Evolutionary conservation across 53 echinoderm and acorn worm genomes (phyloP).

Genomic region (Apostichopus leukothele): DNA sequence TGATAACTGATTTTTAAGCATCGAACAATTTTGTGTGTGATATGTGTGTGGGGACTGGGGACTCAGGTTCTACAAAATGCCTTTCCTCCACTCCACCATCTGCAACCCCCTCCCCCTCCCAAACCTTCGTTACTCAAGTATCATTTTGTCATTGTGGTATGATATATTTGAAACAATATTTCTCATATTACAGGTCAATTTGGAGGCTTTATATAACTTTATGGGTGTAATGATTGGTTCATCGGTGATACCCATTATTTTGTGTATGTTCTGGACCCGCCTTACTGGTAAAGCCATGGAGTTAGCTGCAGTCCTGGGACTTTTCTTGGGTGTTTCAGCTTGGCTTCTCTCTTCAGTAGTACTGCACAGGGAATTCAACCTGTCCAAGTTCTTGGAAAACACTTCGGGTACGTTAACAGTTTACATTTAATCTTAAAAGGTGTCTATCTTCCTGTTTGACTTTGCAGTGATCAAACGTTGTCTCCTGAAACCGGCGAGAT

Average conservation of each 20-base stretch:
- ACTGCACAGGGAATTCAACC: conserved; percentile 57
- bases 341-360: conserved; percentile 71
- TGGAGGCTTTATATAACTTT: conserved; percentile 81
- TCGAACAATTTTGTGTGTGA: no score
- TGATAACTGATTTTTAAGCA: no score
- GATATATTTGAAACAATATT: not conserved
- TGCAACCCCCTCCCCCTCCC: not conserved
- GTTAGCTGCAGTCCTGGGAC: conserved; percentile 72
- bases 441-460: no score
- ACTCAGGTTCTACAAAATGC: no score
- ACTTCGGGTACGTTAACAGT: conserved; percentile 45
- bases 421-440: not conserved
- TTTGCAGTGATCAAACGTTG: no score
- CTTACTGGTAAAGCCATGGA: conserved; percentile 82
- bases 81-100: not conserved
- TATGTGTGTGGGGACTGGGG: no score
- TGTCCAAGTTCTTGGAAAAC: conserved; percentile 64
- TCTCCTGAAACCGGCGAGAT: no score
- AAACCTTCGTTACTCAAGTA: no score
- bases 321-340: conserved; percentile 62
- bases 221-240: conserved; percentile 97
- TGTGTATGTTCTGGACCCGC: conserved; percentile 82
- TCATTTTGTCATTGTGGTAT: no score
- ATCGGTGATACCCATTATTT: conserved; percentile 75
- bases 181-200: conserved; percentile 62